Evolutionary conservation across 2,888 invertebrate genomes (phyloP).

Genomic region (Drosophila falleni): DNA sequence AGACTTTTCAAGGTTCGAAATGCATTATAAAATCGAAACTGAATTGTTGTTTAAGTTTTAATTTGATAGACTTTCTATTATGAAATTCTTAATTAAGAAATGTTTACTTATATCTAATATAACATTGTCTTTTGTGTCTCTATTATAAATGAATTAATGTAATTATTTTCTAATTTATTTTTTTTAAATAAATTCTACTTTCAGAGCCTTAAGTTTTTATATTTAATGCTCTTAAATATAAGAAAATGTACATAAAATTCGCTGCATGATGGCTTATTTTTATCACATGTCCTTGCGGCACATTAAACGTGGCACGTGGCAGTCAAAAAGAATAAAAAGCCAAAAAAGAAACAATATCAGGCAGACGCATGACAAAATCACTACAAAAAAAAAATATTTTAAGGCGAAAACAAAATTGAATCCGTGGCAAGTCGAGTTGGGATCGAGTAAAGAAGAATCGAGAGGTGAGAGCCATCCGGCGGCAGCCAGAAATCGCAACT

Average conservation of each 20-base stretch:
- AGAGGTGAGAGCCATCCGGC: constrained; percentile 18
- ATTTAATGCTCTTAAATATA: too few species aligned
- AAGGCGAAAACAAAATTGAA: constrained; percentile 23
- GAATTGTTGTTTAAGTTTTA: neutral
- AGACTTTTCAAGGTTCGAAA: too few species aligned
- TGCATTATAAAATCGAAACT: neutral
- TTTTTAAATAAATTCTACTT: too few species aligned
- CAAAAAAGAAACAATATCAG: constrained; percentile 14
- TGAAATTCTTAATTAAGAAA: neutral
- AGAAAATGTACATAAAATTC: constrained; percentile 6
- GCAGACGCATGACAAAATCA: constrained; percentile 42
- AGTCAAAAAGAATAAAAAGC: neutral
- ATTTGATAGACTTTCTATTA: neutral
- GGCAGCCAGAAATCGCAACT: constrained; percentile 22
- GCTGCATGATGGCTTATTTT: constrained; percentile 11
- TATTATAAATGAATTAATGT: too few species aligned
- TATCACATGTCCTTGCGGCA: constrained; percentile 37
- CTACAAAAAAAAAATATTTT: constrained; percentile 3
- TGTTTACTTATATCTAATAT: too few species aligned
- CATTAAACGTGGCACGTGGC: constrained; percentile 34
- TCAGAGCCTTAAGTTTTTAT: too few species aligned
- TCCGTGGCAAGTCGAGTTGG: constrained; percentile 3
- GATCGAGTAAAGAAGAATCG: neutral
- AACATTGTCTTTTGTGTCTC: too few species aligned
- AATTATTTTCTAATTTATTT: too few species aligned